Base-by-base conservation (phyloP, 2,113 vertebrate genomes). In the Boleophthalmus pectinirostris region DNA sequence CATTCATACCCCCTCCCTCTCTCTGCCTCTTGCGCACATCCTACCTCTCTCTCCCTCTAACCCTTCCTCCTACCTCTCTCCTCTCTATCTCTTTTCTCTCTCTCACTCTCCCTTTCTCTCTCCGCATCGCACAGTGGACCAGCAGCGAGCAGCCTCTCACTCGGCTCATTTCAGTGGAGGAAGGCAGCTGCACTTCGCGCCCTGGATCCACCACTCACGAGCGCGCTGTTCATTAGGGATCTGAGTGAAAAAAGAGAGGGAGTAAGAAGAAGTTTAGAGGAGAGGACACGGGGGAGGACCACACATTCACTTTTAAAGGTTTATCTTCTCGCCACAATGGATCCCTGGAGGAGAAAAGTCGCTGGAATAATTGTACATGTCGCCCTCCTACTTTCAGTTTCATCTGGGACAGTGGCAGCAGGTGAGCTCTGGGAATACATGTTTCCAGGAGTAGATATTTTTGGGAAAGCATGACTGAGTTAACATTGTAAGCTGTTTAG, bases 61-160 rank as follows among this genome's bases (percentile, higher is more conserved):
- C 85, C 81, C 16, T n/a, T 20, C 18, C 20, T 20, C 18, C 75
- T 23, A 67, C 25, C 53, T 58, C 29, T 29, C 65, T 35, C 66
- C 21, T 68, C 5, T 64, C 13, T 68, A 68, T 66, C 20, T 53
- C 51, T 8, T 29, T 29, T 29, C 29, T 38, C 53, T 58, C 29
- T 29, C 65, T 25, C 66, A 21, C 71, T 63, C 20, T 53, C 51
- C 1, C 51, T 72, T 72, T 84, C 56, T 58, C 83, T 77, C 65
- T 87, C 85, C 83, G 85, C 85, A 79, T 81, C 85, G 85, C 75
- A 73, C 82, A 66, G 85, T 81, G 66, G 85, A 66, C 43, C 16
- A 54, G 79, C 83, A 68, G 72, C 82, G 3, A 81, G 80, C 74
- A 81, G 76, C 79, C 70, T 54, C 57, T 21, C 24, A 65, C 56